phyloP scores from a whole-genome alignment of 2,888 invertebrate species.

The Balanococcus diminutus region DNA sequence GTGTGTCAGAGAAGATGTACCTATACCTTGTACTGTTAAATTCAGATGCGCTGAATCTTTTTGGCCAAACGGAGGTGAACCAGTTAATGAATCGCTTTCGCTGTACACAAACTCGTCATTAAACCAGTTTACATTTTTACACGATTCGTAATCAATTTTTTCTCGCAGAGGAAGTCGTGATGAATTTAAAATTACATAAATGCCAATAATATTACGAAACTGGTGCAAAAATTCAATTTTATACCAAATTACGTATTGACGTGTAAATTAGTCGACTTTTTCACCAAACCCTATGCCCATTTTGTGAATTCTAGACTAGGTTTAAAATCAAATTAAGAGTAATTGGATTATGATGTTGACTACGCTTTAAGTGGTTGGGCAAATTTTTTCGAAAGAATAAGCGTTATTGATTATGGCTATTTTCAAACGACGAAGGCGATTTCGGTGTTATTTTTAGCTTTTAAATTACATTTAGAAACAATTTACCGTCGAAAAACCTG shows the following conservation, averaged over 20 bases:
- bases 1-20: too few relatives aligned
- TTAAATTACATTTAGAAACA: too few relatives aligned
- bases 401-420: neutral
- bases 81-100: neutral
- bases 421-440: neutral
- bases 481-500: too few relatives aligned
- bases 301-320: neutral
- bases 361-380: neutral
- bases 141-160: constrained; percentile 21
- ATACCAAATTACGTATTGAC: neutral
- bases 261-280: neutral
- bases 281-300: neutral
- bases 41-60: neutral
- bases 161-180: neutral
- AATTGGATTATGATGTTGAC: neutral
- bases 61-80: constrained; percentile 1
- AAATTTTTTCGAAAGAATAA: neutral
- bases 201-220: constrained; percentile 1
- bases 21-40: neutral
- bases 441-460: neutral
- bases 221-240: neutral
- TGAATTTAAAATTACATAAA: neutral
- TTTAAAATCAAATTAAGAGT: neutral
- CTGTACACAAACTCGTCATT: neutral
- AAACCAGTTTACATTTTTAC: constrained; percentile 8